Conservation (phyloP, 1,140 invertebrate genomes). For the Caenorhabditis tropicalis region DNA sequence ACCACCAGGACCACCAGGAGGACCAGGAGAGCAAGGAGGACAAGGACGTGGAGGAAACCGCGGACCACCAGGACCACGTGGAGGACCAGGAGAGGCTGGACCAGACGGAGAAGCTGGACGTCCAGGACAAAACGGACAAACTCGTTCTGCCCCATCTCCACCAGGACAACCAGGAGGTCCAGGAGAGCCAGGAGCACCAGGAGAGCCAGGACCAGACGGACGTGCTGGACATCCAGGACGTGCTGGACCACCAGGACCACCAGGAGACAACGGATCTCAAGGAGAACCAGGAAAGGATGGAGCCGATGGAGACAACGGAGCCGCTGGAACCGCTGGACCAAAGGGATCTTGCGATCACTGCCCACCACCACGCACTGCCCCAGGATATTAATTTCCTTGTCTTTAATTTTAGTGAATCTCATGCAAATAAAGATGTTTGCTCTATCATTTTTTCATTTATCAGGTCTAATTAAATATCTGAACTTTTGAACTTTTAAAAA, state of each 20-base stretch:
- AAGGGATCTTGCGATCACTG: slow-evolving; percentile 54
- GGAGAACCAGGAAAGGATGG: slow-evolving; percentile 53
- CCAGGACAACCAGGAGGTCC: slow-evolving; percentile 44
- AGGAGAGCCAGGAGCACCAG: slow-evolving; percentile 35
- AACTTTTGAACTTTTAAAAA: too few species aligned
- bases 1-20: slow-evolving; percentile 48
- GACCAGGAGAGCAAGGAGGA: slow-evolving; percentile 48
- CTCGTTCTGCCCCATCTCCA: not conserved
- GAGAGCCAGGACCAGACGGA: slow-evolving; percentile 44
- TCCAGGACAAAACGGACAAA: slow-evolving; percentile 17
- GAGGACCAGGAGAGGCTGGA: slow-evolving; percentile 45
- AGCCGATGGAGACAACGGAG: slow-evolving; percentile 46
- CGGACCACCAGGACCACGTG: slow-evolving; percentile 52
- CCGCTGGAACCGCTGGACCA: slow-evolving; percentile 41
- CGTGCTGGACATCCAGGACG: slow-evolving; percentile 43
- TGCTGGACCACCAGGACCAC: slow-evolving; percentile 32
- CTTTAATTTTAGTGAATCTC: slow-evolving; percentile 33
- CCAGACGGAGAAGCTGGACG: slow-evolving; percentile 42
- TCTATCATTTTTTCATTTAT: not conserved
- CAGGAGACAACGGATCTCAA: slow-evolving; percentile 47
- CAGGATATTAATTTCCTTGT: slow-evolving; percentile 49
- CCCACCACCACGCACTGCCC: slow-evolving; percentile 51
- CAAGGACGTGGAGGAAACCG: slow-evolving; percentile 44
- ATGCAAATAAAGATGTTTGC: slow-evolving; percentile 21
- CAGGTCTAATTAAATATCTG: too few species aligned